Base-by-base conservation (phyloP, 2,888 invertebrate genomes). In the Lacanobia oleracea region DNA sequence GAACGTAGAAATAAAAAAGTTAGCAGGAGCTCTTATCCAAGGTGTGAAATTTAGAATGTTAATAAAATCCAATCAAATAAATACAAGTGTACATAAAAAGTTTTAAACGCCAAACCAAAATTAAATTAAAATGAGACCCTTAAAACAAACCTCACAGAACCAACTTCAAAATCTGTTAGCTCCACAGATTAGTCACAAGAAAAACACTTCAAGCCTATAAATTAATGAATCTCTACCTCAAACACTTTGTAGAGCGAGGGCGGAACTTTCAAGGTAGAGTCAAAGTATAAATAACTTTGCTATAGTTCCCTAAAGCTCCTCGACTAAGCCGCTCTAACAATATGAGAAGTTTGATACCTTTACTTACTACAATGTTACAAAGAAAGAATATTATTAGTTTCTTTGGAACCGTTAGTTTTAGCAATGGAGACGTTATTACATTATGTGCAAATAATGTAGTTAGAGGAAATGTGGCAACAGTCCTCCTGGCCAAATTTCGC, bases 101-200 rank as follows among this genome's bases (percentile, higher is more conserved):
- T 8, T 1, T 14, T 40, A 33, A 12, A 33, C 5, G 27, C 21
- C 40, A 57, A 43, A 40, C 14, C 3, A 12, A 54, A 45, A 37
- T 23, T 14, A 10, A 71, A 37, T 12, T 18, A 6, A 70, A 69
- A n/a, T 8, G 18, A 33, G 8, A 23, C 16, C 23, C 1, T 1
- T 0, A n/a, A 12, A 40, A 59, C 14, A 40, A 63, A n/a, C 50
- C 23, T 37, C 14, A 51, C n/a, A 59, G 79, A 59, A 23, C 14
- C 1, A 72, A 51, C 18, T 61, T 45, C 16, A 50, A 48, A 54
- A 54, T 50, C 59, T 43, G 23, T 63, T 79, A 27, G 64, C 27
- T 37, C n/a, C 18, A 21, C 40, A 37, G 80, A 79, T 74, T 74
- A 79, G 60, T 64, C 21, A 45, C 33, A 61, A 76, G 75, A 54